These are phyloP conservation scores for Champsocephalus esox DNA, from an alignment of 2,797 vertebrate species.

Conservation along the genomic window DNA sequence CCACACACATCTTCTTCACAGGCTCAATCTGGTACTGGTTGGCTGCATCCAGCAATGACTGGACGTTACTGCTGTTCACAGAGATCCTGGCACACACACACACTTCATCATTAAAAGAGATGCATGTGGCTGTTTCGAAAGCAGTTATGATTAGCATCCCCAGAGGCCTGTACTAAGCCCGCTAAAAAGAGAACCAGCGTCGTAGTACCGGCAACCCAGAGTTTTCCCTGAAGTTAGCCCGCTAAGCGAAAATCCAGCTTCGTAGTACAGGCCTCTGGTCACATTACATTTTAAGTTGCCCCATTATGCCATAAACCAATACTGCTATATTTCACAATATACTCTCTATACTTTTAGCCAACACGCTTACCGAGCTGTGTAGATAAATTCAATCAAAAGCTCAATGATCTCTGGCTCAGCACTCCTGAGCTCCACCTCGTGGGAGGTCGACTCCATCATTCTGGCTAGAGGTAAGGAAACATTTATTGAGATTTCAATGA, in stretches of 20 bases:
- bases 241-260: too few relatives aligned
- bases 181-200: too few relatives aligned
- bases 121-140: too few relatives aligned
- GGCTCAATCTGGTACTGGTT: slow-evolving; percentile 99
- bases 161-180: too few relatives aligned
- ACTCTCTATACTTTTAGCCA: not conserved
- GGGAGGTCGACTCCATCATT: slow-evolving; percentile 97
- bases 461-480: slow-evolving; percentile 84
- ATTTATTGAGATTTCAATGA: not conserved
- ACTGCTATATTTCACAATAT: not conserved
- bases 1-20: slow-evolving; percentile 98
- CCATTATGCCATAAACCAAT: not conserved
- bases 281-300: not conserved
- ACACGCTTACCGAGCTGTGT: slow-evolving; percentile 91
- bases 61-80: slow-evolving; percentile 97
- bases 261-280: too few relatives aligned
- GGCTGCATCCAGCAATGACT: slow-evolving; percentile 96
- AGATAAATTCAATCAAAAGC: slow-evolving; percentile 96
- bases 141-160: too few relatives aligned
- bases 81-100: slow-evolving; percentile 88
- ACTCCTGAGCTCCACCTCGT: slow-evolving; percentile 96
- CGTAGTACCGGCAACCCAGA: too few relatives aligned
- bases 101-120: not conserved
- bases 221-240: too few relatives aligned
- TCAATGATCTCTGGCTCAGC: slow-evolving; percentile 97